Base-by-base conservation (phyloP, 2,888 invertebrate species). In the Trilocha varians region DNA sequence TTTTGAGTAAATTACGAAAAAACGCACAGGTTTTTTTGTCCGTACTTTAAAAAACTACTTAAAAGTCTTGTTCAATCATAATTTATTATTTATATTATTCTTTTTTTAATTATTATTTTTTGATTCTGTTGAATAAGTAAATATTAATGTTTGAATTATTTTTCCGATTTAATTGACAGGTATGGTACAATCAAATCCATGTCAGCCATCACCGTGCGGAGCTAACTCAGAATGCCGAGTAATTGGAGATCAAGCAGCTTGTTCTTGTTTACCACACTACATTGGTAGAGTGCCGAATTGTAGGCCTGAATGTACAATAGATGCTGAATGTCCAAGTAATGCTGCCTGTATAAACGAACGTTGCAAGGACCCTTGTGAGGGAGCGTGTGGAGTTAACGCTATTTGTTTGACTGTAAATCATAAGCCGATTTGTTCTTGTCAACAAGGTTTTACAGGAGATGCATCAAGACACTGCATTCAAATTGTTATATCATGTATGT, bases 221-320 rank as follows among this genome's bases (percentile, higher is more conserved):
- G 92, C 93, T 1, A 91, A 94, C 65, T 93, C 94, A 3, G 91
- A 93, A 66, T 95, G 95, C 65, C 89, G 92, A 49, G 89, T 93
- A 37, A 91, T 94, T 50, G 92, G 93, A 42, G 89, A 91, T 45
- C 93, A 94, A 74, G 91, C 94, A n/a, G 94, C 94, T 38, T 95
- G 95, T 66, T 94, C 94, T 37, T 95, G 95, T 71, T 78, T 92
- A 52, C 86, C 90, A 16, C 92, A 94, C 64, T 95, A 91, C 65
- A 88, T 94, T 38, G 96, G 96, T 46, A 89, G 94, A 53, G 93
- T 96, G 39, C 95, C 95, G 17, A 94, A 93, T 62, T 96, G 95
- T 64, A 87, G 94, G 59, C 94, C 95, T 0, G 94, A 95, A 74
- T 95, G 95, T 65, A 90, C 90, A 3, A 91, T 91, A 48, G 89